Conservation (phyloP, 2,797 vertebrate species). For the Bucorvus abyssinicus region DNA sequence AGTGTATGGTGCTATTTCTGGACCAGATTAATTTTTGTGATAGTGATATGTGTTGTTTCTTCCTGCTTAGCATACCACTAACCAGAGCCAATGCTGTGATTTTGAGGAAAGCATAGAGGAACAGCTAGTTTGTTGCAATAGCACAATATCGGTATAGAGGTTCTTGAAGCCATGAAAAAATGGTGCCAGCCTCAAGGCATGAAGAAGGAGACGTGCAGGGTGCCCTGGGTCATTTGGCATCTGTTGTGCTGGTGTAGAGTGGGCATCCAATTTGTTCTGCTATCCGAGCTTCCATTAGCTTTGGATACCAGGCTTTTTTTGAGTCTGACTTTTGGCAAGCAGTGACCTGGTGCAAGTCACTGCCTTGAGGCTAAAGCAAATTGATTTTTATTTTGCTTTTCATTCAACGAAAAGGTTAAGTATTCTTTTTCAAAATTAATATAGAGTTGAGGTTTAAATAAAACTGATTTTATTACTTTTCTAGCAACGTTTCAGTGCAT, state of each 20-base stretch:
- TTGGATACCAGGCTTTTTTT: not conserved
- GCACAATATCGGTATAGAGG: not conserved
- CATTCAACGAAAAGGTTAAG: not conserved
- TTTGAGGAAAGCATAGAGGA: not conserved
- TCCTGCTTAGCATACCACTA: not conserved
- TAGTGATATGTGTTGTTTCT: not conserved
- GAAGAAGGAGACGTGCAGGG: not conserved
- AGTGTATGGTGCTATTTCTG: not conserved
- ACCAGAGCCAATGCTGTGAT: fast-evolving
- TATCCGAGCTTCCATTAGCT: not conserved
- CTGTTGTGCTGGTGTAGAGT: not conserved
- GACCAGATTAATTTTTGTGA: not conserved
- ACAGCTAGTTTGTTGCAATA: not conserved
- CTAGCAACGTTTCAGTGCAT: not conserved
- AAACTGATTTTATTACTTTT: not conserved
- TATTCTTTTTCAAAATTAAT: not conserved
- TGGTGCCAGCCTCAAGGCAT: not conserved
- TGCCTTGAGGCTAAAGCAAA: not conserved
- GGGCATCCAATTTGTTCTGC: not conserved
- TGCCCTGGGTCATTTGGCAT: not conserved
- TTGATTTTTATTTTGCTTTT: not conserved
- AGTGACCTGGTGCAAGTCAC: not conserved
- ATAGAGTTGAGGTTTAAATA: not conserved
- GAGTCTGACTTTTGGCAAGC: not conserved
- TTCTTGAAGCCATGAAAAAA: not conserved